Evolutionary conservation across 2,113 vertebrate genomes (phyloP), one percentile per base, ranked within the genome.

Genomic region (Phyllostomus hastatus): DNA sequence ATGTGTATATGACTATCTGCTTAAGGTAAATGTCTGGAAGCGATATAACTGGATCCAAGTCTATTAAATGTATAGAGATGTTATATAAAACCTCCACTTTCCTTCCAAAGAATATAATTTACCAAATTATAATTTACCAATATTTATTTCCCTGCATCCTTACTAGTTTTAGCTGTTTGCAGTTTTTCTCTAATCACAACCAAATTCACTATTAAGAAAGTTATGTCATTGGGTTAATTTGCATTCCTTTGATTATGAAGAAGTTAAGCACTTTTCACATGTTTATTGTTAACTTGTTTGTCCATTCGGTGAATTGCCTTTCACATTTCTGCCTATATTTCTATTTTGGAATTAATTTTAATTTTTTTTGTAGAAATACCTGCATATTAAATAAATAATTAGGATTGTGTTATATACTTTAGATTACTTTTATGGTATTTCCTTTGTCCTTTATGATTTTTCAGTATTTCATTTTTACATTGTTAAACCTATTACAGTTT

Each of bases 161-260:
- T 88, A 73, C 17, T 64, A 82, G 11, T 61, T 35, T 78, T 88
- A 67, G 35, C 14, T 69, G 35, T 46, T 86, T 81, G 43, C 20
- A 88, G 9, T 16, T 38, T 76, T 50, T 69, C 43, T 46, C 52
- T 70, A 70, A 78, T 69, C 64, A 46, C 7, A 73, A 26, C 24
- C n/a, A 1, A n/a, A 6, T 52, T 88, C 84, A 24, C 54, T 95
- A 43, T 64, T 57, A 54, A 48, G 83, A 78, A 59, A 12, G 15
- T 48, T 83, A 41, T 69, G 5, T 52, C 10, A 26, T 59, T 80
- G 43, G 2, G 81, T 92, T 78, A 81, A 57, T 70, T 92, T 92
- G 90, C 9, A 86, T 94, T 87, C 26, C 17, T 87, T 94, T 92
- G 41, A 90, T 84, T 72, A 38, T 83, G 81, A 88, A 81, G 24